Evolutionary conservation across 2,888 invertebrate species (phyloP).

Genomic region (Luffia ferchaultella): DNA sequence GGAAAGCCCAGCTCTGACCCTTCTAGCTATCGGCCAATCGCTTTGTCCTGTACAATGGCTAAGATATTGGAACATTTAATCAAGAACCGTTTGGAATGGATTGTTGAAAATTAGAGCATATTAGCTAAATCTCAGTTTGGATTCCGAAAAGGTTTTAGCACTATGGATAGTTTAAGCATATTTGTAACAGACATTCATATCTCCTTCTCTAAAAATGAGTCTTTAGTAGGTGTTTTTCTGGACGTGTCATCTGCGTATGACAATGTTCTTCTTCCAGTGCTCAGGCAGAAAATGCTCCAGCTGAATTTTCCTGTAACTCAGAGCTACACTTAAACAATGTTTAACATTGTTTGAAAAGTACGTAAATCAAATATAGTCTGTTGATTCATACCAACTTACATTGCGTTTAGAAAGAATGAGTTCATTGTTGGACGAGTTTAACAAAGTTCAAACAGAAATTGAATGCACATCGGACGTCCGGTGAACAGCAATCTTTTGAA

Average conservation of each 20-base stretch:
- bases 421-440: neutral
- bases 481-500: neutral
- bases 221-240: conserved; percentile 16
- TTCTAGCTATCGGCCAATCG: conserved; percentile 11
- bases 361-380: neutral
- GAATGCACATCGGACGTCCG: neutral
- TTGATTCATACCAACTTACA: neutral
- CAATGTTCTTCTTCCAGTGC: conserved; percentile 15
- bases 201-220: conserved; percentile 12
- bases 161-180: conserved; percentile 20
- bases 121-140: conserved; percentile 16
- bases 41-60: too few relatives aligned
- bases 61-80: conserved; percentile 18
- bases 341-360: neutral
- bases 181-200: conserved; percentile 15
- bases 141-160: conserved; percentile 19
- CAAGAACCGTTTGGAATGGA: conserved; percentile 19
- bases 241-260: conserved; percentile 21
- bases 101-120: conserved; percentile 12
- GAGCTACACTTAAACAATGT: neutral
- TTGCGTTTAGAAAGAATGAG: neutral
- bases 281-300: conserved; percentile 16
- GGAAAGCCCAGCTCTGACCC: conserved; percentile 13
- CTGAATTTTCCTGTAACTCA: conserved; percentile 9
- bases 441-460: neutral